These are phyloP conservation scores for Sorex fumeus DNA, from an alignment of 2,113 vertebrate species.

Conservation along the genomic window DNA sequence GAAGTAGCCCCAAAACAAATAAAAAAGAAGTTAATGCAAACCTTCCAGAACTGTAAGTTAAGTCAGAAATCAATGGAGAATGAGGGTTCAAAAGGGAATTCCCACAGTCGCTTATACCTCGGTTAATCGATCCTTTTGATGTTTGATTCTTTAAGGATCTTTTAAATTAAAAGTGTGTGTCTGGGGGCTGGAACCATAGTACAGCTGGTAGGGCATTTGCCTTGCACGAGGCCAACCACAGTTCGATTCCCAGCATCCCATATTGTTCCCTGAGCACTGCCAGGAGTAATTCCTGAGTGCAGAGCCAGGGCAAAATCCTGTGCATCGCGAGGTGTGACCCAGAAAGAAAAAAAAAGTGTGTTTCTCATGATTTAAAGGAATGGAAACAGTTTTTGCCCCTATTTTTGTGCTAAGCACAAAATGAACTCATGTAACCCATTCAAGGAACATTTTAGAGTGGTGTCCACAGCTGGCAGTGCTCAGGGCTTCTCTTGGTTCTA, in stretches of 20 bases:
- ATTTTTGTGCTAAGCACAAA: neutral
- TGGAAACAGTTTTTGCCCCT: neutral
- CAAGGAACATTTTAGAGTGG: neutral
- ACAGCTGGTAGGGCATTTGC: too few relatives aligned
- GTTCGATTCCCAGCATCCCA: too few relatives aligned
- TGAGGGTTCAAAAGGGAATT: neutral
- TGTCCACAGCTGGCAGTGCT: too few relatives aligned
- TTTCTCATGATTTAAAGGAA: constrained; percentile 21
- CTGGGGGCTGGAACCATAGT: too few relatives aligned
- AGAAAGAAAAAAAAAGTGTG: too few relatives aligned
- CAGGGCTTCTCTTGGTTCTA: too few relatives aligned
- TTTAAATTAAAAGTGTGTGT: neutral
- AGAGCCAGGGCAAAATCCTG: too few relatives aligned
- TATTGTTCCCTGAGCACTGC: too few relatives aligned
- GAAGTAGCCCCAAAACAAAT: too few relatives aligned
- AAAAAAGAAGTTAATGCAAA: neutral
- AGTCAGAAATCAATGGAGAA: neutral
- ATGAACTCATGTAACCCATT: neutral
- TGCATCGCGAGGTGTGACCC: too few relatives aligned
- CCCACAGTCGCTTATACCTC: neutral
- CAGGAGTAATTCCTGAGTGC: too few relatives aligned
- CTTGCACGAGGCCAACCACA: too few relatives aligned
- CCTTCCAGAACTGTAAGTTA: neutral
- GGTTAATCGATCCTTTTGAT: neutral
- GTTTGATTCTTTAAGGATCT: neutral